Conservation (phyloP, 2,797 vertebrate species). For the Ctenopoma kingsleyae region DNA sequence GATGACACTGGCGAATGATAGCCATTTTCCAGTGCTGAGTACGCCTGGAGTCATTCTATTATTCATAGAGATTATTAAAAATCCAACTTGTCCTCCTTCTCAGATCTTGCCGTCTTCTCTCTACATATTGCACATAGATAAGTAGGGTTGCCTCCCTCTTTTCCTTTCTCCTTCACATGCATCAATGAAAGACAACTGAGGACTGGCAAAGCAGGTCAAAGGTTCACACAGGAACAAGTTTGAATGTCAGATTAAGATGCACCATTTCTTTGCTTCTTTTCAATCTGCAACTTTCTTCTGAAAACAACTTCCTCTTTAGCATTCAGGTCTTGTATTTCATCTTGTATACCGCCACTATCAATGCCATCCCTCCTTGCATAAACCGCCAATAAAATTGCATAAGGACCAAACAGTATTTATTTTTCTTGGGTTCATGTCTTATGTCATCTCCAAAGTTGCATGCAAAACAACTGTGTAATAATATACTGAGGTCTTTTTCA, state of each 20-base stretch:
- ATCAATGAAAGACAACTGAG: conserved; percentile 22
- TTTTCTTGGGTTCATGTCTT: conserved; percentile 34
- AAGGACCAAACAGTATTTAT: conserved; percentile 35
- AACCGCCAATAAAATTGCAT: conserved; percentile 30
- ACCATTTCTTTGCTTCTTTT: background rate
- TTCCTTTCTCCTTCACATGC: conserved; percentile 4
- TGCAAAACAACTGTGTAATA: conserved; percentile 32
- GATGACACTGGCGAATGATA: conserved; percentile 20
- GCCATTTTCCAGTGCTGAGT: conserved; percentile 15
- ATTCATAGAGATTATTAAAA: conserved; percentile 69
- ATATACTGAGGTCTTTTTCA: conserved; percentile 12
- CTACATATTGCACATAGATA: conserved; percentile 17
- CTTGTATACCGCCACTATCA: conserved; percentile 30
- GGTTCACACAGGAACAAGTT: conserved; percentile 14
- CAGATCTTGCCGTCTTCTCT: conserved; percentile 26
- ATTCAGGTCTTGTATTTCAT: conserved; percentile 33
- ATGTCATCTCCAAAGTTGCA: conserved; percentile 24
- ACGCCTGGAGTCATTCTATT: conserved; percentile 49
- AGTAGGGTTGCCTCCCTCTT: conserved; percentile 6
- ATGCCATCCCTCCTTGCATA: conserved; percentile 21
- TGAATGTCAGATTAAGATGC: conserved; percentile 6
- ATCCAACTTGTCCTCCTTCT: conserved; percentile 54
- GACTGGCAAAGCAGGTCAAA: conserved; percentile 12
- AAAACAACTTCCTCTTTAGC: conserved; percentile 34
- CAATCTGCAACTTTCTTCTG: conserved; percentile 15